These are phyloP conservation scores for Oreocharis arfaki DNA, from an alignment of 2,113 vertebrate species.

Conservation along the genomic window DNA sequence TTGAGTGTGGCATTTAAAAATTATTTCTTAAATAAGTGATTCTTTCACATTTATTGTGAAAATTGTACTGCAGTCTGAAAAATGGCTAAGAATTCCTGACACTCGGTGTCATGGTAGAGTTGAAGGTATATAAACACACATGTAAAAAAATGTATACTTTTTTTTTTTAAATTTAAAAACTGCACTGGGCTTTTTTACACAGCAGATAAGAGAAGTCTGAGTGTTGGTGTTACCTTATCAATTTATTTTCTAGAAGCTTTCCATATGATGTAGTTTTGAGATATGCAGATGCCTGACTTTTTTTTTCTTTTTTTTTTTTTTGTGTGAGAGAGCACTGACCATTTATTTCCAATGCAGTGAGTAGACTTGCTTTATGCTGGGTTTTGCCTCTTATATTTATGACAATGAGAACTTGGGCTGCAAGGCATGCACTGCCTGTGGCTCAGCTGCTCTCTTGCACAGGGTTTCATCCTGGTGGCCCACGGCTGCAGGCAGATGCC, in stretches of 20 bases:
- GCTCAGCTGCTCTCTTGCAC: not conserved
- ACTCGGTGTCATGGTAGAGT: not conserved
- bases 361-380: not conserved
- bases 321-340: not conserved
- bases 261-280: not conserved
- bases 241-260: not conserved
- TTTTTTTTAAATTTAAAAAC: not conserved
- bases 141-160: not conserved
- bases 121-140: not conserved
- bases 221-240: not conserved
- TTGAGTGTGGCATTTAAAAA: not conserved
- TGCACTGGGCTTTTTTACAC: not conserved
- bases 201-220: not conserved
- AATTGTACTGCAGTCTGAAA: not conserved
- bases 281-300: not conserved
- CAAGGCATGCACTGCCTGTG: accelerated
- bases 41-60: not conserved
- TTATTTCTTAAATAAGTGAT: not conserved
- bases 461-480: not conserved
- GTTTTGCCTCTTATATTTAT: not conserved
- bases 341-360: not conserved
- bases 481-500: accelerated
- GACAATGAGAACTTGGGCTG: not conserved
- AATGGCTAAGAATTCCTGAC: not conserved
- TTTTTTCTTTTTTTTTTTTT: no score